Percentiles rank a stretch among this genome's conserved stretches.
Evolutionary conservation across 2,797 vertebrate genomes (phyloP).

Genomic region (Choloepus didactylus): DNA sequence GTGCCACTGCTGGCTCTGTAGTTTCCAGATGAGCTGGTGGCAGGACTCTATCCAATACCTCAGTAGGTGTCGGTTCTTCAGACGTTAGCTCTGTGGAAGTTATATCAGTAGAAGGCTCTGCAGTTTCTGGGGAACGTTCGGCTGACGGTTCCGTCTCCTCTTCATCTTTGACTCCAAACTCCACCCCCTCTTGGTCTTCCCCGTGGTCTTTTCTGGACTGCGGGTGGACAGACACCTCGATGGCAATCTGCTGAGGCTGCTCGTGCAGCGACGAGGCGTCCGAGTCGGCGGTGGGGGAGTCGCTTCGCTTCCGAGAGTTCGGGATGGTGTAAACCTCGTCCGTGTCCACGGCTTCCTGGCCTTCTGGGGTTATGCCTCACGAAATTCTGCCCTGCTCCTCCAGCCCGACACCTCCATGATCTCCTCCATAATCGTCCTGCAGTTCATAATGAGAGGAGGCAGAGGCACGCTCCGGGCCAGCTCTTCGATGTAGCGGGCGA

Average conservation of each 20-base stretch:
- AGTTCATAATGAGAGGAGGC: constrained; percentile 99
- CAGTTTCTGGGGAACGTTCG: constrained; percentile 82
- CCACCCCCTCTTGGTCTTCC: constrained; percentile 87
- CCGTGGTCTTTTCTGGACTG: constrained; percentile 88
- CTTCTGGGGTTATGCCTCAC: constrained; percentile 93
- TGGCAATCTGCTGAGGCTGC: constrained; percentile 96
- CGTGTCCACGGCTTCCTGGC: constrained; percentile 87
- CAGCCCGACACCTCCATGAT: constrained; percentile 97
- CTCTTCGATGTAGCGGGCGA: constrained; percentile 98
- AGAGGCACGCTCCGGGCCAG: constrained; percentile 97
- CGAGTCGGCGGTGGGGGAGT: constrained; percentile 94
- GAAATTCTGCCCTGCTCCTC: constrained; percentile 98
- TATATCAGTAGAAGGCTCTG: constrained; percentile 76
- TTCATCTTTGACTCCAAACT: constrained; percentile 84
- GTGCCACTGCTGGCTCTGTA: constrained; percentile 78
- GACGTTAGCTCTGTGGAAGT: constrained; percentile 72
- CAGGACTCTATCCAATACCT: constrained; percentile 22
- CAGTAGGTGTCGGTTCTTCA: constrained; percentile 63
- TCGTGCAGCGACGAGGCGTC: constrained; percentile 96
- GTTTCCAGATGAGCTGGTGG: constrained; percentile 73
- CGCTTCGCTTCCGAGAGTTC: constrained; percentile 92
- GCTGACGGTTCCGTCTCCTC: constrained; percentile 79
- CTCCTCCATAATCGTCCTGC: constrained; percentile 99
- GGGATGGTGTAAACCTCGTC: constrained; percentile 94
- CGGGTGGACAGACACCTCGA: constrained; percentile 97